phyloP scores from a whole-genome alignment of 2,797 vertebrate species.

The Geotria australis region DNA sequence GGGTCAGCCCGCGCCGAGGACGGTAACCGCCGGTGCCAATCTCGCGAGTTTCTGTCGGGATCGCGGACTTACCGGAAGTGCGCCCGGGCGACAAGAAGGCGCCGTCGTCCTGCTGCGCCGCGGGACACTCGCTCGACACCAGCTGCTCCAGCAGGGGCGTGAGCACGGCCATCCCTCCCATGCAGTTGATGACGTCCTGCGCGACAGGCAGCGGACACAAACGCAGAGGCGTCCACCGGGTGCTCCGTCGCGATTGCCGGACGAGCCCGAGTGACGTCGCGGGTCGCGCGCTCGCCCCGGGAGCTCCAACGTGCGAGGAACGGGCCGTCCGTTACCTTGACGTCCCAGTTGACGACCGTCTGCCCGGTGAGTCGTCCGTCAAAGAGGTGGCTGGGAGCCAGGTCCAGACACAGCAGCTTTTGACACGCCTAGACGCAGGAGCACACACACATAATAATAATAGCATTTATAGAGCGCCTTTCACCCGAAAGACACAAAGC shows the following conservation, averaged over 20 bases:
- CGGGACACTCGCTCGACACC: constrained; percentile 6
- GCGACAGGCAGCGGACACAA: not conserved
- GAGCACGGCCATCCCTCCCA: constrained; percentile 51
- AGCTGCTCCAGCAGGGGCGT: constrained; percentile 60
- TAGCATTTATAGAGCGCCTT: too few species aligned
- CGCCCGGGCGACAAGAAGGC: not conserved
- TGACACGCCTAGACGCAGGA: constrained; percentile 36
- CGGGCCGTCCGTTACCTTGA: constrained; percentile 26
- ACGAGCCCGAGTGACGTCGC: not conserved
- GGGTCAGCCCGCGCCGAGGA: too few species aligned
- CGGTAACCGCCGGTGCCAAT: too few species aligned
- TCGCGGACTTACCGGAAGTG: not conserved
- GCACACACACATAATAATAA: too few species aligned
- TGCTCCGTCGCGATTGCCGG: not conserved
- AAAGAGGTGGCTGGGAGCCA: constrained; percentile 42
- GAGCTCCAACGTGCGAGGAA: not conserved
- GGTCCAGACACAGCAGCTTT: constrained; percentile 69
- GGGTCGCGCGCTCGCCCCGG: not conserved
- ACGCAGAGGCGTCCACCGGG: not conserved
- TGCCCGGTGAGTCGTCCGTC: constrained; percentile 76
- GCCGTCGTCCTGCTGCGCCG: too few species aligned
- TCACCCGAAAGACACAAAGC: too few species aligned
- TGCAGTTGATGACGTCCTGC: constrained; percentile 62
- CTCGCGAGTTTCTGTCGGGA: too few species aligned
- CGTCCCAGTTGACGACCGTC: constrained; percentile 58